Conservation (phyloP, 2,888 invertebrate species). For the Invenusta paracnida region DNA sequence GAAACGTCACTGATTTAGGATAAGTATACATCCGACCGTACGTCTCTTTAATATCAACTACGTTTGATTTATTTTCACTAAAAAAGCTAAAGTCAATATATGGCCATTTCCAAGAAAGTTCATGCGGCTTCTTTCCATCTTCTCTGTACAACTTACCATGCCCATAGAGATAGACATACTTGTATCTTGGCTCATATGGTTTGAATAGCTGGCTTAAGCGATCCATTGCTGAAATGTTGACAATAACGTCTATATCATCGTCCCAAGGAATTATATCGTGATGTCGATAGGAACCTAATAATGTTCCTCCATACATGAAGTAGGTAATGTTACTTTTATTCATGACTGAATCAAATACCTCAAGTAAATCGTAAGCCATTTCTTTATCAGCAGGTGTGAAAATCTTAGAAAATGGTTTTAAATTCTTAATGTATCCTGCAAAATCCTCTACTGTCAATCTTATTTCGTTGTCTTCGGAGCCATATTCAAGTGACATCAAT, state of each 20-base stretch:
- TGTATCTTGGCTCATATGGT: conserved; percentile 20
- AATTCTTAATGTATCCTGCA: no score
- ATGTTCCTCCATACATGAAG: conserved; percentile 46
- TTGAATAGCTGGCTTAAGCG: background rate
- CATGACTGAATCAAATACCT: background rate
- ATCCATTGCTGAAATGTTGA: background rate
- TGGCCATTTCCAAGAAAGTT: conserved; percentile 46
- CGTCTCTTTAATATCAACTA: conserved; percentile 45
- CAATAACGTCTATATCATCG: conserved; percentile 46
- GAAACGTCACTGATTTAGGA: conserved; percentile 45
- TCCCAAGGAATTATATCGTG: conserved; percentile 48
- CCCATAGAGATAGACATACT: background rate
- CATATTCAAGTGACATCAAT: no score
- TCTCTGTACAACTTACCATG: conserved; percentile 45
- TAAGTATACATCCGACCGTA: conserved; percentile 42
- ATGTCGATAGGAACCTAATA: conserved; percentile 47
- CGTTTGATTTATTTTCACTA: conserved; percentile 46
- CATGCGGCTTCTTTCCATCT: conserved; percentile 1
- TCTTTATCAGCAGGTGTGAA: background rate
- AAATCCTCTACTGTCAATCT: no score
- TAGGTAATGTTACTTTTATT: conserved; percentile 41
- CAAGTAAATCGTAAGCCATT: background rate
- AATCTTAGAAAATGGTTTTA: conserved; percentile 11
- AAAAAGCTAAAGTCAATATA: conserved; percentile 47
- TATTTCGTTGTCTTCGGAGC: no score